Conservation (phyloP, 2,888 invertebrate species). For the Machimus atricapillus region DNA sequence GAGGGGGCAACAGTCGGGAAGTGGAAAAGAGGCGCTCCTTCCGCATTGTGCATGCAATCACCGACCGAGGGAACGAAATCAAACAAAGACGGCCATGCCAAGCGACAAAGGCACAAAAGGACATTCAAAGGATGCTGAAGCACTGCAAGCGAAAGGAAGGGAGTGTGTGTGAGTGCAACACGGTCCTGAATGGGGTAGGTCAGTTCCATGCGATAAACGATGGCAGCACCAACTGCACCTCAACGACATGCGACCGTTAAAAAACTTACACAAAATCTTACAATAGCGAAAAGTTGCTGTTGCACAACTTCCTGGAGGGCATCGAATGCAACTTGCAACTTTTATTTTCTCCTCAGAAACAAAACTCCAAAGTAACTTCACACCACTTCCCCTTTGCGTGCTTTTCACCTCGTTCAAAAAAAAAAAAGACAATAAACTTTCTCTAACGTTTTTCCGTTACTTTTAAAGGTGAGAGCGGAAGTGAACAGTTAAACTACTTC, state of each 20-base stretch:
- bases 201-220: background rate
- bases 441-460: conserved; percentile 15
- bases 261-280: background rate
- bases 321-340: background rate
- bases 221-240: background rate
- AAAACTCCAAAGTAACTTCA: background rate
- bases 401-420: background rate
- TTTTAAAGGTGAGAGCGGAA: conserved; percentile 26
- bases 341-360: background rate
- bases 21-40: background rate
- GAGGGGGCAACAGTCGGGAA: background rate
- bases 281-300: background rate
- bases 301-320: conserved; percentile 9
- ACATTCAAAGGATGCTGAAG: background rate
- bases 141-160: background rate
- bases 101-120: background rate
- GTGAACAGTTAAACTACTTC: conserved; percentile 23
- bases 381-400: background rate
- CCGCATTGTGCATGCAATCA: conserved; percentile 6
- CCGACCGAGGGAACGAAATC: background rate
- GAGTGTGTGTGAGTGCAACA: background rate
- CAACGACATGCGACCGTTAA: background rate
- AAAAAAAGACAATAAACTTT: background rate
- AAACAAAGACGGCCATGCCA: conserved; percentile 13
- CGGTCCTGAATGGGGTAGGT: conserved; percentile 12